Percentiles rank a stretch among this genome's conserved stretches.
Evolutionary conservation across 2,113 vertebrate species (phyloP).

Genomic region (Cynopterus brachyotis): DNA sequence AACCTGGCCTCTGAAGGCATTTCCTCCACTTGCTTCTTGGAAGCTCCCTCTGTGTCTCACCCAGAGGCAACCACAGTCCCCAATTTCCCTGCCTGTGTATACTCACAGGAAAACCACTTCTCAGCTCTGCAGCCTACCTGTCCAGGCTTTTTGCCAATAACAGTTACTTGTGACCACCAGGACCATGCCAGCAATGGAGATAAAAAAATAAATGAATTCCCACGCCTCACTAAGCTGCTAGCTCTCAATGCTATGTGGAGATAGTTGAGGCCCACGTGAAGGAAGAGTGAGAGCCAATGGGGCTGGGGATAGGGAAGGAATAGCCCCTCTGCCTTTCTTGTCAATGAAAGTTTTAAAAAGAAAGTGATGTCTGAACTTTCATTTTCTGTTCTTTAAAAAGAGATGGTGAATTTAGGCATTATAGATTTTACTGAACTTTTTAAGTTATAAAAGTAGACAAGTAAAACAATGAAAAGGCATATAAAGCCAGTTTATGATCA

Average conservation of each 20-base stretch:
- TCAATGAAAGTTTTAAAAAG: neutral
- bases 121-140: neutral
- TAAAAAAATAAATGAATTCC: neutral
- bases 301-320: neutral
- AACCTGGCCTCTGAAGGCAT: neutral
- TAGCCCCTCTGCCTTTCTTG: neutral
- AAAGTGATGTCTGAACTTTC: neutral
- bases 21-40: neutral
- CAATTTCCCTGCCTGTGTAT: neutral
- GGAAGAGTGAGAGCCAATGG: rapidly evolving
- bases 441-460: neutral
- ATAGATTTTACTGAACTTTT: slow-evolving; percentile 30
- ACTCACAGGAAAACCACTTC: neutral
- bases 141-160: neutral
- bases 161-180: neutral
- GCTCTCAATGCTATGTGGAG: no score
- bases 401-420: neutral
- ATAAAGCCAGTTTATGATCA: neutral
- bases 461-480: slow-evolving; percentile 6
- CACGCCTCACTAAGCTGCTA: neutral
- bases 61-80: neutral
- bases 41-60: neutral
- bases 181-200: neutral
- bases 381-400: neutral
- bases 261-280: neutral